phyloP scores from a whole-genome alignment of 1,140 invertebrate genomes.

The Sinella curviseta region DNA sequence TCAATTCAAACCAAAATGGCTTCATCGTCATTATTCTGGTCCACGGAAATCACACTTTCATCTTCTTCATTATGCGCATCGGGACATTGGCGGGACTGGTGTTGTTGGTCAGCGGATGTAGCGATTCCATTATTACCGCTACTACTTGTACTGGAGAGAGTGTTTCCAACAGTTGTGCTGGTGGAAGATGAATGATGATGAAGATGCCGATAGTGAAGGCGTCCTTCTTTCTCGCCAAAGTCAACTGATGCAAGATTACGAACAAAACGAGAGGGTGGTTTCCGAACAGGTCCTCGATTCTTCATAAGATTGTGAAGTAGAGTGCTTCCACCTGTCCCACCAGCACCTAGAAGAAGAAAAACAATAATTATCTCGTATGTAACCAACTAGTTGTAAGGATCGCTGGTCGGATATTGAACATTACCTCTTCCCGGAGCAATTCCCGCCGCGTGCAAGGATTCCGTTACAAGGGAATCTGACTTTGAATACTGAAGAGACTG shows the following conservation, averaged over 20 bases:
- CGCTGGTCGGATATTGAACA: background rate
- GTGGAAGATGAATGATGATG: background rate
- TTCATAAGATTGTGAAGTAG: slow-evolving; percentile 39
- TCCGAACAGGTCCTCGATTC: slow-evolving; percentile 46
- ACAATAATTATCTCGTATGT: background rate
- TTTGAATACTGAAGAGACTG: slow-evolving; percentile 45
- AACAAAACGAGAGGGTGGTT: slow-evolving; percentile 47
- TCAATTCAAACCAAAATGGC: slow-evolving; percentile 49
- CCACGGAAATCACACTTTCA: slow-evolving; percentile 50
- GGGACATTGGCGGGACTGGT: background rate
- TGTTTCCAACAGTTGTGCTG: background rate
- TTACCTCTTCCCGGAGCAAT: background rate
- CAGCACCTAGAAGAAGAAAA: background rate
- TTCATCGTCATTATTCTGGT: slow-evolving; percentile 48
- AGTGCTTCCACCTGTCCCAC: slow-evolving; percentile 19
- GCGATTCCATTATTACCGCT: background rate
- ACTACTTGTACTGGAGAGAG: background rate
- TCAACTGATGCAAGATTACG: slow-evolving; percentile 45
- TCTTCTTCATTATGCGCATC: slow-evolving; percentile 40
- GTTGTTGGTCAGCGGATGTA: background rate
- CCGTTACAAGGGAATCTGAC: slow-evolving; percentile 41
- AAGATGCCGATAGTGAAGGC: background rate
- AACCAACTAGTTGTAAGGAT: background rate
- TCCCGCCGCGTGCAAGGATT: background rate
- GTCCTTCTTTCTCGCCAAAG: slow-evolving; percentile 46